These are phyloP conservation scores for Pelodytes ibericus DNA, from an alignment of 2,797 vertebrate species.

Conservation along the genomic window DNA sequence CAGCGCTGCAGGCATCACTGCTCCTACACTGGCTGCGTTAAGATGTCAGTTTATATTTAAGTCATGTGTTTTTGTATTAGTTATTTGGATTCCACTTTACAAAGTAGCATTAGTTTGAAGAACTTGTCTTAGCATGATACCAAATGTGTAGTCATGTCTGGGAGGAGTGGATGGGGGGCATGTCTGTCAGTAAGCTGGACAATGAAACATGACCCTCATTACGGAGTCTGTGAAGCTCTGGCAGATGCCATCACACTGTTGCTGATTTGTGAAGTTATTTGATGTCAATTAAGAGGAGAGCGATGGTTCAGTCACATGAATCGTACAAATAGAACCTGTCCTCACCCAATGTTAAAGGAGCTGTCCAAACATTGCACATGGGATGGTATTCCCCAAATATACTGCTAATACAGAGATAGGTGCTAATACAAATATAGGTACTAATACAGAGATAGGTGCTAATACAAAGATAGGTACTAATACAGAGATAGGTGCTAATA, in stretches of 20 bases:
- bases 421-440: neutral
- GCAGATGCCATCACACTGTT: neutral
- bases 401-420: neutral
- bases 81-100: too few relatives aligned
- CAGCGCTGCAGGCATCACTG: too few relatives aligned
- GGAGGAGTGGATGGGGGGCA: neutral
- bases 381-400: neutral
- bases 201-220: conserved; percentile 3
- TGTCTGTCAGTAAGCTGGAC: neutral
- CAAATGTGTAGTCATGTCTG: neutral
- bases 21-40: too few relatives aligned
- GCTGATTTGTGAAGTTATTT: neutral
- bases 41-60: too few relatives aligned
- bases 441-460: neutral
- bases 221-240: neutral
- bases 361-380: conserved; percentile 19
- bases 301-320: neutral
- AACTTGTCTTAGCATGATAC: too few relatives aligned
- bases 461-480: neutral
- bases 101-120: too few relatives aligned
- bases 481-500: too few relatives aligned
- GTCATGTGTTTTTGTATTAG: too few relatives aligned
- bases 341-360: neutral
- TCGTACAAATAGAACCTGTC: conserved; percentile 6
- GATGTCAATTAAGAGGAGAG: neutral